Percentiles rank a stretch among this genome's conserved stretches.
Evolutionary conservation across 2,797 vertebrate species (phyloP).

Genomic region (Cyprinella venusta): DNA sequence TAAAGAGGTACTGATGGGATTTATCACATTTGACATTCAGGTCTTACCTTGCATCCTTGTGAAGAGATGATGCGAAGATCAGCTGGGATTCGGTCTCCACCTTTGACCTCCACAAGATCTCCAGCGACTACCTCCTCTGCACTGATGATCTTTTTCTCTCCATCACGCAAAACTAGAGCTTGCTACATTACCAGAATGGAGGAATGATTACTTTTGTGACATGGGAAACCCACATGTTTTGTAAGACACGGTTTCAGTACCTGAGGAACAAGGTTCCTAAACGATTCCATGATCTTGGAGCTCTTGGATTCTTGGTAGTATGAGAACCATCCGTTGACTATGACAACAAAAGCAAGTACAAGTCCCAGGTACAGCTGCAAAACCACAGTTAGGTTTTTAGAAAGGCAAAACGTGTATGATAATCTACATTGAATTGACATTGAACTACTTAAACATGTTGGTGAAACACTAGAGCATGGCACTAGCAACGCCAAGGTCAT

Average conservation of each 20-base stretch:
- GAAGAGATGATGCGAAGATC: conserved; percentile 90
- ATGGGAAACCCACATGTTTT: background rate
- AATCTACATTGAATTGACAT: background rate
- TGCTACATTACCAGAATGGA: conserved; percentile 75
- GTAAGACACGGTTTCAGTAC: conserved; percentile 62
- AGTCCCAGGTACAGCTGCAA: conserved; percentile 86
- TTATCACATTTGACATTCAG: background rate
- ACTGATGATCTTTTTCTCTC: conserved; percentile 90
- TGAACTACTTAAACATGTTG: background rate
- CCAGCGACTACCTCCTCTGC: conserved; percentile 90
- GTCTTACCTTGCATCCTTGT: conserved; percentile 89
- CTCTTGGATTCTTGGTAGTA: conserved; percentile 94
- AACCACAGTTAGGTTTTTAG: background rate
- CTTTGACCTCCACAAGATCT: conserved; percentile 94
- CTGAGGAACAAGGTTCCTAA: conserved; percentile 91
- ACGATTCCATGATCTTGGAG: conserved; percentile 92
- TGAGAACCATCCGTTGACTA: conserved; percentile 91
- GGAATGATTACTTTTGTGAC: background rate
- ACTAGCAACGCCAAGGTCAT: background rate
- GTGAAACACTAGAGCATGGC: background rate
- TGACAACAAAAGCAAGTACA: conserved; percentile 86
- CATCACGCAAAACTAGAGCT: conserved; percentile 92
- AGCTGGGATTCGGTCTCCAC: conserved; percentile 93
- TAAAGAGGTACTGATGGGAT: background rate
- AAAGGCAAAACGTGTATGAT: background rate